phyloP scores from a whole-genome alignment of 2,797 vertebrate species.

The Meda fulgida region DNA sequence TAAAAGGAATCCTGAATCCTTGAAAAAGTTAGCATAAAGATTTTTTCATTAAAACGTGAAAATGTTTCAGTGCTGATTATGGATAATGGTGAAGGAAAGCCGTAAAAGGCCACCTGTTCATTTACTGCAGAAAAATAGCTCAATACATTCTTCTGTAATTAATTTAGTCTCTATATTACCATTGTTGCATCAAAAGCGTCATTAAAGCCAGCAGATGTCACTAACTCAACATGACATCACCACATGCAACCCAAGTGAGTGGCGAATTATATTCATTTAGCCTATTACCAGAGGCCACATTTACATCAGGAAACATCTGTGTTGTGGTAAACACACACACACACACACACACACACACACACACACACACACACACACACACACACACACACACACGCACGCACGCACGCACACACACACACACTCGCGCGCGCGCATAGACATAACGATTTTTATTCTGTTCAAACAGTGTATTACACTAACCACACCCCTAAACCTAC shows the following conservation, averaged over 20 bases:
- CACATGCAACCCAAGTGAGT: neutral
- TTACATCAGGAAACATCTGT: constrained; percentile 25
- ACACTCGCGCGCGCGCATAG: no score
- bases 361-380: neutral
- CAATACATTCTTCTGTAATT: neutral
- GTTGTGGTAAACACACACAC: neutral
- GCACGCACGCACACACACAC: no score
- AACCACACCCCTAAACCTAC: no score
- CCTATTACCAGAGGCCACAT: neutral
- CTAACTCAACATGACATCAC: constrained; percentile 26
- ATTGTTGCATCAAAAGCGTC: neutral
- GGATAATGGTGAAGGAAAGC: neutral
- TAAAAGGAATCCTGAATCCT: neutral
- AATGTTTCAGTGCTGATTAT: neutral
- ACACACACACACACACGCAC: no score
- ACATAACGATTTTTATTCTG: no score
- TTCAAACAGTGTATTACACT: no score
- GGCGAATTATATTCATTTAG: neutral
- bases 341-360: neutral
- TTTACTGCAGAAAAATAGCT: neutral
- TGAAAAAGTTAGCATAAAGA: neutral
- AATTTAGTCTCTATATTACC: neutral
- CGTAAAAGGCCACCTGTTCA: neutral
- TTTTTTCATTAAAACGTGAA: neutral
- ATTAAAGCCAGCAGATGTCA: constrained; percentile 59